These are phyloP conservation scores for Penaeus japonicus DNA, from an alignment of 1,140 invertebrate species.

Conservation along the genomic window DNA sequence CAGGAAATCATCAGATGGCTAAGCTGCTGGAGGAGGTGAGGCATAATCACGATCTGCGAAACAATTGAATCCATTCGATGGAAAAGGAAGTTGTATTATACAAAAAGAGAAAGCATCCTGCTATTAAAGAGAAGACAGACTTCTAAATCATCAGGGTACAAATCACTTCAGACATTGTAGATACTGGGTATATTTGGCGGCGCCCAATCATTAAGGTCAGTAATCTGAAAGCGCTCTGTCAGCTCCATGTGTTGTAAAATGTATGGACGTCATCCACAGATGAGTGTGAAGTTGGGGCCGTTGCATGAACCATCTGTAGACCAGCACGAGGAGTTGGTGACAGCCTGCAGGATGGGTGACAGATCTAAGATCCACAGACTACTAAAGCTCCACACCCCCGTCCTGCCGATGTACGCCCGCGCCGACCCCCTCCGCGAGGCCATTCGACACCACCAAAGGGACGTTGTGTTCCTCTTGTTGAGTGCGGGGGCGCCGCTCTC, in stretches of 20 bases:
- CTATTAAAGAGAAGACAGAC: too few relatives aligned
- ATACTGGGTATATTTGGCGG: too few relatives aligned
- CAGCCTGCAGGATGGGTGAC: neutral
- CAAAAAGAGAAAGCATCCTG: too few relatives aligned
- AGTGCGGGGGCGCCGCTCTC: neutral
- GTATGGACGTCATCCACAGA: too few relatives aligned
- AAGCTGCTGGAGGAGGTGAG: neutral
- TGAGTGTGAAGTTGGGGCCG: neutral
- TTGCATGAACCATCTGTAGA: too few relatives aligned
- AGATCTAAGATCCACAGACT: neutral
- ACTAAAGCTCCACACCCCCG: neutral
- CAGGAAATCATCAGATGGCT: neutral
- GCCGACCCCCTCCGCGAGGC: neutral
- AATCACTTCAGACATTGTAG: too few relatives aligned
- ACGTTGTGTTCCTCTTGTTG: neutral
- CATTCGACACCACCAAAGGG: conserved; percentile 23
- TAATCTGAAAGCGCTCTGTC: too few relatives aligned
- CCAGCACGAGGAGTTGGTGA: neutral
- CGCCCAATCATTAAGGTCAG: too few relatives aligned
- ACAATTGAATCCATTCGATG: neutral
- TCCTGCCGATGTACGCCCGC: neutral
- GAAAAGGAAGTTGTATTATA: too few relatives aligned
- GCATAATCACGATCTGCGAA: neutral
- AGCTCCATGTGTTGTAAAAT: too few relatives aligned
- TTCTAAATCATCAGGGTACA: too few relatives aligned